A percentile compares a stretch with the other conserved stretches of the same genome.
Conservation (phyloP, 1,140 invertebrate species). For the Solen grandis region DNA sequence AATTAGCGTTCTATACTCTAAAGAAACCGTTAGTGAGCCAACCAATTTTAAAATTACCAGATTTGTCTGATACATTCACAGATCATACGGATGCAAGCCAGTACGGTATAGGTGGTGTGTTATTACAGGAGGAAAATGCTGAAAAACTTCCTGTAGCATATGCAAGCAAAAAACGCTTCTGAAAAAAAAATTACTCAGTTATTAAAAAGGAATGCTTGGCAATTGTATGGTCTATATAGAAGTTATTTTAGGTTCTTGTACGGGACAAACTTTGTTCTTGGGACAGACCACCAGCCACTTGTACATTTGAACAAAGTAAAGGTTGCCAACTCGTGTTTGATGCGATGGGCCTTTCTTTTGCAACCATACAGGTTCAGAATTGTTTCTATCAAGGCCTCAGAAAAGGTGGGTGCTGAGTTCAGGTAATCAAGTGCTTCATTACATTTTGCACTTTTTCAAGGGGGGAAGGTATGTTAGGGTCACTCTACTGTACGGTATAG, state of each 20-base stretch:
- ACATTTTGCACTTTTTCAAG: too few species aligned
- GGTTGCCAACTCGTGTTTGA: constrained; percentile 2
- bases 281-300: neutral
- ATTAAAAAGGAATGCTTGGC: constrained; percentile 62
- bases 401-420: constrained; percentile 33
- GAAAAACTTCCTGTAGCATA: too few species aligned
- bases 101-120: constrained; percentile 62
- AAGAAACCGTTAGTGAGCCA: constrained; percentile 15
- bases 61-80: constrained; percentile 71
- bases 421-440: too few species aligned
- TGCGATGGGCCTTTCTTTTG: too few species aligned
- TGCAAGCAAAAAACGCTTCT: too few species aligned
- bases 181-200: constrained; percentile 3
- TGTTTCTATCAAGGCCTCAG: constrained; percentile 11
- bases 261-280: neutral
- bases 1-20: constrained; percentile 46
- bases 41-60: constrained; percentile 46
- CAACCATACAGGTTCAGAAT: too few species aligned
- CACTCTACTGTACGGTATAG: too few species aligned
- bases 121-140: constrained; percentile 66
- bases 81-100: constrained; percentile 67
- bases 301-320: too few species aligned
- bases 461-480: too few species aligned
- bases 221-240: constrained; percentile 76
- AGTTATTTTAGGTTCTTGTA: constrained; percentile 76